These are phyloP conservation scores for Acanthurus tractus DNA, from an alignment of 2,797 vertebrate genomes.

Conservation along the genomic window DNA sequence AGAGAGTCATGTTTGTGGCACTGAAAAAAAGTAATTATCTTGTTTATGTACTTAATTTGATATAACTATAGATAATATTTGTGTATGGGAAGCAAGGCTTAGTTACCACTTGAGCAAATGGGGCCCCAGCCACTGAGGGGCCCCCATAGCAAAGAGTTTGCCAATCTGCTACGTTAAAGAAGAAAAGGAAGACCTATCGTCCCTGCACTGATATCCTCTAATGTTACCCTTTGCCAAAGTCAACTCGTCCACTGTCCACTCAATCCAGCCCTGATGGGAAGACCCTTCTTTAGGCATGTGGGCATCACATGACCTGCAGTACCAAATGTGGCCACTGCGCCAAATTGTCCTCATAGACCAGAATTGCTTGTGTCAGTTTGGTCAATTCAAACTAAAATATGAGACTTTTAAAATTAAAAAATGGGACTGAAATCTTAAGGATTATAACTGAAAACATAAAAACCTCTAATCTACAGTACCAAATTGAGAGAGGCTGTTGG, in stretches of 20 bases:
- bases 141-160: not conserved
- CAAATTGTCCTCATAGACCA: not conserved
- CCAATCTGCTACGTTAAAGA: not conserved
- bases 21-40: not conserved
- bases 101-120: not conserved
- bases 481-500: not conserved
- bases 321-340: not conserved
- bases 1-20: not conserved
- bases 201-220: not conserved
- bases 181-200: no score
- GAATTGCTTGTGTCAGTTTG: not conserved
- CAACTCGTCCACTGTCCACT: not conserved
- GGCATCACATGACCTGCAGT: not conserved
- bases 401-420: no score
- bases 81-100: not conserved
- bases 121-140: not conserved
- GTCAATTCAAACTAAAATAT: no score
- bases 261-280: no score
- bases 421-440: conserved; percentile 7
- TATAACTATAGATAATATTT: not conserved
- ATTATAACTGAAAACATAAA: conserved; percentile 26
- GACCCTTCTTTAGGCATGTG: not conserved
- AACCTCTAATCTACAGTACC: conserved; percentile 14
- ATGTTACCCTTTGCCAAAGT: not conserved
- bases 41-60: not conserved